These are phyloP conservation scores for Troides oblongomaculatus DNA, from an alignment of 2,888 invertebrate genomes.

Conservation along the genomic window DNA sequence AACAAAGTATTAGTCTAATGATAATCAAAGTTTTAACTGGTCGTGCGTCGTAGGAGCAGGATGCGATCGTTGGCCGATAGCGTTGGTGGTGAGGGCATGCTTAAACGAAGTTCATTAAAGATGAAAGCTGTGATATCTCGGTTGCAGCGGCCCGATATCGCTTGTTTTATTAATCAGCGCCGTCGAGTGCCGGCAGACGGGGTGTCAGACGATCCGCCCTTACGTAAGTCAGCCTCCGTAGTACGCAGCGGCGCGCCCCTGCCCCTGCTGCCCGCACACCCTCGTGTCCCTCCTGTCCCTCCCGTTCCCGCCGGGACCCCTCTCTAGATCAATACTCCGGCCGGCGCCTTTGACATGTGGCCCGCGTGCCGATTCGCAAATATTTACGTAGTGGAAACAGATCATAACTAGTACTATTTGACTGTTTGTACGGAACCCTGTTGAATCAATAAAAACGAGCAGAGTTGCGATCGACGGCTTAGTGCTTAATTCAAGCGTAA, in stretches of 20 bases:
- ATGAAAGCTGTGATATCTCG: conserved; percentile 55
- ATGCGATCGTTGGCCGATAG: conserved; percentile 16
- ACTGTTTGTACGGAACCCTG: conserved; percentile 48
- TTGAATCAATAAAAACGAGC: conserved; percentile 43
- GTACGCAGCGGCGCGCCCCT: conserved; percentile 43
- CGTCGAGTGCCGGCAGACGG: conserved; percentile 60
- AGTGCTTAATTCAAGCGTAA: conserved; percentile 26
- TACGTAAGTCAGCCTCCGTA: conserved; percentile 70
- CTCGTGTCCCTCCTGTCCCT: no score
- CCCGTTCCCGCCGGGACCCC: conserved; percentile 34
- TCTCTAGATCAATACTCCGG: conserved; percentile 77
- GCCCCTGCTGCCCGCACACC: conserved; percentile 16
- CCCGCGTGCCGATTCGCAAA: conserved; percentile 72
- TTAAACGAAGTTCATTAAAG: conserved; percentile 56
- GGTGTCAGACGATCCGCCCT: conserved; percentile 72
- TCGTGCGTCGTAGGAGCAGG: conserved; percentile 16
- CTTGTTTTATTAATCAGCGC: conserved; percentile 73
- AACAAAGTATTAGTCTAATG: not conserved
- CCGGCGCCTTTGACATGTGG: conserved; percentile 79
- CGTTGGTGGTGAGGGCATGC: conserved; percentile 35
- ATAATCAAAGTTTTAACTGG: conserved; percentile 18
- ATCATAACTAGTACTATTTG: conserved; percentile 72
- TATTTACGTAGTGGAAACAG: conserved; percentile 77
- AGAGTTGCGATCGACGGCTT: conserved; percentile 42
- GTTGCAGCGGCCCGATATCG: conserved; percentile 58